phyloP scores from a whole-genome alignment of 2,113 vertebrate genomes.

The Seriola rivoliana region DNA sequence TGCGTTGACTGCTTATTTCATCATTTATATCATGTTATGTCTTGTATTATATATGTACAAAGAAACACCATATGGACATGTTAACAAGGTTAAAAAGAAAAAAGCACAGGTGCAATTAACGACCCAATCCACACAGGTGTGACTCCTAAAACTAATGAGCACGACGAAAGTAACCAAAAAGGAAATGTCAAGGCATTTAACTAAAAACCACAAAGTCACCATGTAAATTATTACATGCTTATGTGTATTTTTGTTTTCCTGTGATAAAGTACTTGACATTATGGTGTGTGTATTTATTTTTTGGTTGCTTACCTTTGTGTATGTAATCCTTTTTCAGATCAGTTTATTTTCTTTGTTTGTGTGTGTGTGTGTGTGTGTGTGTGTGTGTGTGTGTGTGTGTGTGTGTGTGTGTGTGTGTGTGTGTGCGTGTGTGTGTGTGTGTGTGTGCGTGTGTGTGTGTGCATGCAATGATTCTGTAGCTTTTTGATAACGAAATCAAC shows the following conservation, averaged over 20 bases:
- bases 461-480: not conserved
- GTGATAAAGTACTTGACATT: not conserved
- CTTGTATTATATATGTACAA: too few species aligned
- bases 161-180: not conserved
- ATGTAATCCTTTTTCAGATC: not conserved
- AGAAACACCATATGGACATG: too few species aligned
- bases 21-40: too few species aligned
- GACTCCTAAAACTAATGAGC: slow-evolving; percentile 7
- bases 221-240: not conserved
- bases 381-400: not conserved
- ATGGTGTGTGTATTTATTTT: not conserved
- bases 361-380: not conserved
- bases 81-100: too few species aligned
- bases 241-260: not conserved
- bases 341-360: not conserved
- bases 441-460: not conserved
- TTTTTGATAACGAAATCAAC: not conserved
- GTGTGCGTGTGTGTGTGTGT: not conserved
- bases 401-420: not conserved
- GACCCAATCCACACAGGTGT: not conserved
- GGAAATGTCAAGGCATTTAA: not conserved
- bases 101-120: not conserved
- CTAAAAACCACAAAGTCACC: not conserved
- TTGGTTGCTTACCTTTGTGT: too few species aligned
- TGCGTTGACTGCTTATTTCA: too few species aligned